phyloP scores from a whole-genome alignment of 2,888 invertebrate species.

The Seira musarum region DNA sequence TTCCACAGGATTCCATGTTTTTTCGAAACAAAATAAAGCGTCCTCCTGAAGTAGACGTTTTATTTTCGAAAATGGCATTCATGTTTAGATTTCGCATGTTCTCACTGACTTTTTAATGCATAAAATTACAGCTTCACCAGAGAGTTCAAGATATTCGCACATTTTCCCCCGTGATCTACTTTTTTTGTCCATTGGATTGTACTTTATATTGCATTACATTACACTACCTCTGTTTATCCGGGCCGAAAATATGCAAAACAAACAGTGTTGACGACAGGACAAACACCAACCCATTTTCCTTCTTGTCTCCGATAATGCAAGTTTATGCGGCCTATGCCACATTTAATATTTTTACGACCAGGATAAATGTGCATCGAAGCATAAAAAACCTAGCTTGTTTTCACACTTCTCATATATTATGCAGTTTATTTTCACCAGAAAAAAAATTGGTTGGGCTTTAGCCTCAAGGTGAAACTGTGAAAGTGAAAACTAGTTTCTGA shows the following conservation, averaged over 20 bases:
- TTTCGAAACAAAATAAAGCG: too few species aligned
- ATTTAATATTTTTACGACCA: conserved; percentile 2
- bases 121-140: background rate
- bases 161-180: background rate
- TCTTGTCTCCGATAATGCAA: too few species aligned
- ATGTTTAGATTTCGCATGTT: too few species aligned
- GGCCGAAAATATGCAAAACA: too few species aligned
- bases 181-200: background rate
- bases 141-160: background rate
- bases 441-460: too few species aligned
- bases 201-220: too few species aligned
- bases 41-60: too few species aligned
- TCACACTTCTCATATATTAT: conserved; percentile 28
- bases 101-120: background rate
- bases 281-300: background rate
- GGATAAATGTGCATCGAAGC: conserved; percentile 34
- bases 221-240: background rate
- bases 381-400: background rate
- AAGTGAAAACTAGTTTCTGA: background rate
- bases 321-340: background rate
- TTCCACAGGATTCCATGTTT: too few species aligned
- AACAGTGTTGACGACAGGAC: background rate
- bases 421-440: conserved; percentile 7
- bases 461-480: conserved; percentile 41
- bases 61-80: too few species aligned